phyloP scores from a whole-genome alignment of 2,797 vertebrate genomes.

The Syngnathus rostellatus region DNA sequence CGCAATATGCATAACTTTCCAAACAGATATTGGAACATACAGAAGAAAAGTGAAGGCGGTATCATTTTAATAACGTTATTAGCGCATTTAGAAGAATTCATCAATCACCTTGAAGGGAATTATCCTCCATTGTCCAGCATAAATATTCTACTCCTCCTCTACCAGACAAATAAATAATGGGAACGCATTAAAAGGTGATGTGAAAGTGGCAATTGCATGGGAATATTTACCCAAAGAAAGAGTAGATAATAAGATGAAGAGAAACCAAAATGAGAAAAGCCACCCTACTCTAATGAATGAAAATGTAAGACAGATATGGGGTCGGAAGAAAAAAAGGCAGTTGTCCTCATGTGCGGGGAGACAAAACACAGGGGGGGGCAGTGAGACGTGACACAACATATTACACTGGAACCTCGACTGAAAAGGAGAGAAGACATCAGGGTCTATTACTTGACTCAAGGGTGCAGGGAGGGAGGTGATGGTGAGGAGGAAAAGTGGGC shows the following conservation, averaged over 20 bases:
- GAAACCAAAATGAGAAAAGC: background rate
- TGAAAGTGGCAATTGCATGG: background rate
- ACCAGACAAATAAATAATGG: background rate
- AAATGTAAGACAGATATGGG: background rate
- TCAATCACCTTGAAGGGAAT: background rate
- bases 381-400: conserved; percentile 8
- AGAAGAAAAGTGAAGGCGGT: too few species aligned
- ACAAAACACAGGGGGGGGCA: conserved; percentile 5
- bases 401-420: conserved; percentile 7
- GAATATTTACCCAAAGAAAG: background rate
- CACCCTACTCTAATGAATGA: background rate
- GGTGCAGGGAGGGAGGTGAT: background rate
- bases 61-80: background rate
- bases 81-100: background rate
- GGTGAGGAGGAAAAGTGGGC: background rate
- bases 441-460: background rate
- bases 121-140: background rate
- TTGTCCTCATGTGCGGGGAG: conserved; percentile 1
- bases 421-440: background rate
- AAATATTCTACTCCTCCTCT: background rate
- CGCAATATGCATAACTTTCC: background rate
- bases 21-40: background rate
- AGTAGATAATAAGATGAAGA: conserved; percentile 4
- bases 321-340: background rate
- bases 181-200: background rate